Evolutionary conservation across 2,797 vertebrate species (phyloP), one percentile per base, ranked within the genome.

Genomic region (Pangasius djambal): DNA sequence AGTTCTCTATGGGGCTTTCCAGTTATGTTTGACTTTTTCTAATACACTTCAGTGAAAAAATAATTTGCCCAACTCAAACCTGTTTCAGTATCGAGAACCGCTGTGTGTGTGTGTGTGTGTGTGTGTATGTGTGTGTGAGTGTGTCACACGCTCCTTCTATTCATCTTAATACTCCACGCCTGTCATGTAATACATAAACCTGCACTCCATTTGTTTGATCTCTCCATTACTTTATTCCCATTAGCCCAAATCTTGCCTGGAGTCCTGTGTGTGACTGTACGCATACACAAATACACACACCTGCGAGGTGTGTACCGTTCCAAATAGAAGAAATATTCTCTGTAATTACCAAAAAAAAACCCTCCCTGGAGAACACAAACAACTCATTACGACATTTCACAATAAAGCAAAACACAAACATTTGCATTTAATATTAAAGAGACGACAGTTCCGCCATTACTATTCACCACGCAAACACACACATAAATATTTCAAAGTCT

Each of bases 401-500:
- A 89, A 88, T 87, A 91, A 89, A 74, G 34, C 50, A 83, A 91
- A 85, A 70, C 88, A 87, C 86, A 87, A 91, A 90, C 85, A 85
- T 90, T 91, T 89, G 82, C 86, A 87, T 91, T 90, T 90, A 86
- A 88, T 91, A 92, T 89, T 91, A 91, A 91, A 89, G 63, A 86
- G 90, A 88, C 83, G 63, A 78, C 70, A 85, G 88, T 81, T 59
- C 10, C 16, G 52, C 74, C 87, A 65, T 88, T 88, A 74, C 85
- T 86, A 91, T 90, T 88, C 90, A 59, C 67, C 81, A 86, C 72
- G 65, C 67, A 57, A 89, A 91, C 78, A 52, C 63, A 9, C 8
- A 48, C 90, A 90, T 90, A 89, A 91, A 91, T 90, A 89, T 91
- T 91, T 90, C 88, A 90, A 89, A 89, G 89, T 91, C 87, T 86